Conservation (phyloP, 2,888 invertebrate genomes). For the Archaeoteleia sp. region DNA sequence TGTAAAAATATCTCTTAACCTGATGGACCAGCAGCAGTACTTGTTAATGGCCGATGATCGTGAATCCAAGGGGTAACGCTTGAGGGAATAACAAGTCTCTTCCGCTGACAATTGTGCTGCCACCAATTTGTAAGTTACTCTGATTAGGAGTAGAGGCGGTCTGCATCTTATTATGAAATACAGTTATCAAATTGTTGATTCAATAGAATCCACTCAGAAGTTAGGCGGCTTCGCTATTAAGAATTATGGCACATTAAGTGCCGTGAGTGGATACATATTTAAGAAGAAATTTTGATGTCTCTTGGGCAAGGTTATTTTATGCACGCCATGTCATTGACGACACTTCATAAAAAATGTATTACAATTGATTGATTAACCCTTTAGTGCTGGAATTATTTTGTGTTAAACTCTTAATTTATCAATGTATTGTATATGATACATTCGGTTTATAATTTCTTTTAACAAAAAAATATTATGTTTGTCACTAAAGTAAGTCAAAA, state of each 20-base stretch:
- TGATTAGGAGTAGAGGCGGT: constrained; percentile 60
- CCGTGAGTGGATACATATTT: constrained; percentile 39
- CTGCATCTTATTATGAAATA: constrained; percentile 63
- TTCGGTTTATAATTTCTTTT: too few relatives aligned
- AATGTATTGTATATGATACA: too few relatives aligned
- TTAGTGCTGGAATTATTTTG: too few relatives aligned
- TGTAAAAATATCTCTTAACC: constrained; percentile 30
- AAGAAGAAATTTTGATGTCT: constrained; percentile 38
- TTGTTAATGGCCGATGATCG: constrained; percentile 42
- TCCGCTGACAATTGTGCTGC: constrained; percentile 71
- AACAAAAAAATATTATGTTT: too few relatives aligned
- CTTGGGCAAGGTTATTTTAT: constrained; percentile 13
- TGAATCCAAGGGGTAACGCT: constrained; percentile 45
- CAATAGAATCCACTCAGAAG: constrained; percentile 56
- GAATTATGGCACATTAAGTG: constrained; percentile 43
- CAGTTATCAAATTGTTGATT: constrained; percentile 61
- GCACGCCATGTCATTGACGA: constrained; percentile 16
- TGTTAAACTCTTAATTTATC: too few relatives aligned
- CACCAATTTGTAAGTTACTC: constrained; percentile 63
- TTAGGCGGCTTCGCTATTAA: constrained; percentile 41
- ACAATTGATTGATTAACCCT: too few relatives aligned
- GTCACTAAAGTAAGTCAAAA: too few relatives aligned
- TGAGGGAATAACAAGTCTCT: constrained; percentile 71
- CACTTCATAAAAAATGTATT: too few relatives aligned
- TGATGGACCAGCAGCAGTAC: constrained; percentile 7